Evolutionary conservation across 2,797 vertebrate genomes (phyloP).

Genomic region (Antrozous pallidus): DNA sequence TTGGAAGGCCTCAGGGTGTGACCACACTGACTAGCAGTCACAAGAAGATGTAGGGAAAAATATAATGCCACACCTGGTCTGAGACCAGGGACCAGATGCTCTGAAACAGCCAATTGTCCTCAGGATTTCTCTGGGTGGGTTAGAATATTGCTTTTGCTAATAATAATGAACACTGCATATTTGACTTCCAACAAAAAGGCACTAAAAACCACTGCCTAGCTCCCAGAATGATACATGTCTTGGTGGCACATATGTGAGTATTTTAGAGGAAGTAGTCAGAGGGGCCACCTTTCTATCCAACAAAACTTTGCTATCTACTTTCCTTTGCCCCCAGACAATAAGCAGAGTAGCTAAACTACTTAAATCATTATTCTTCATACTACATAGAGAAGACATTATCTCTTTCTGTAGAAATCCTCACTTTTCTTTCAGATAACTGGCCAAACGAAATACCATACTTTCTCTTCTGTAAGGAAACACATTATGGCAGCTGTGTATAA

Average conservation of each 20-base stretch:
- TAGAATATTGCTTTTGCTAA: constrained; percentile 7
- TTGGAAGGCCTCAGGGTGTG: not conserved
- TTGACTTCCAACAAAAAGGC: not conserved
- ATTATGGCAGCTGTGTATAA: not conserved
- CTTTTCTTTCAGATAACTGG: constrained; percentile 45
- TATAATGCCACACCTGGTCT: accelerated
- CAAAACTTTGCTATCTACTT: not conserved
- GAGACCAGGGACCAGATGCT: not conserved
- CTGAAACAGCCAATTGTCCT: not conserved
- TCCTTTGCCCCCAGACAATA: not conserved
- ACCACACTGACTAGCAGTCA: not conserved
- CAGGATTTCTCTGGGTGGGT: not conserved
- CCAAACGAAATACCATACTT: constrained; percentile 24
- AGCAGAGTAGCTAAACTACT: not conserved
- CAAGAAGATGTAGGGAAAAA: not conserved
- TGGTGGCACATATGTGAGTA: not conserved
- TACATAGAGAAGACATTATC: not conserved
- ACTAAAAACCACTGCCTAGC: not conserved
- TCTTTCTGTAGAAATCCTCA: constrained; percentile 28
- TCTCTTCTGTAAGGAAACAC: constrained; percentile 33
- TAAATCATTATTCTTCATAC: constrained; percentile 25
- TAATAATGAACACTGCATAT: not conserved
- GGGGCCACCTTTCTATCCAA: not conserved
- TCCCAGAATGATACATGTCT: not conserved
- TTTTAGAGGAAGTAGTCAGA: not conserved